phyloP scores from a whole-genome alignment of 2,113 vertebrate genomes.

The Crotalus horridus region DNA sequence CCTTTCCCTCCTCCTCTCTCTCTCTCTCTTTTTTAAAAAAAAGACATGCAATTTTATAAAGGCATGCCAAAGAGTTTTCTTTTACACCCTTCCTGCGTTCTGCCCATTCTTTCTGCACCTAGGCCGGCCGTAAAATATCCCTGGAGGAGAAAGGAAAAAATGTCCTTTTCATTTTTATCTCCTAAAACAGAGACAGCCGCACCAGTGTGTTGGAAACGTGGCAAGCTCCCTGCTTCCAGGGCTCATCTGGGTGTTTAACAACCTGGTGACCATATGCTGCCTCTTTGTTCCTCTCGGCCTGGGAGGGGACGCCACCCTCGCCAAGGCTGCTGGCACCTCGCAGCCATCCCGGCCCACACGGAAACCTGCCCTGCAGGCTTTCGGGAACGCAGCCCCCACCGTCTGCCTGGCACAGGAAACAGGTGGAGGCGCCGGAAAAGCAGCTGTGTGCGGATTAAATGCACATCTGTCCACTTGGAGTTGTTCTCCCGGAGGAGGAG shows the following conservation, averaged over 20 bases:
- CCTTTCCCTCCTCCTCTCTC: not conserved
- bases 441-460: not conserved
- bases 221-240: not conserved
- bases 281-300: too few species aligned
- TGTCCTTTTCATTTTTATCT: too few species aligned
- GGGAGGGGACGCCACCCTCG: too few species aligned
- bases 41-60: not conserved
- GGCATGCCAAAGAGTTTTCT: not conserved
- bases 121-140: not conserved
- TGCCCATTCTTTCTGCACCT: not conserved
- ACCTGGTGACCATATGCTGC: not conserved
- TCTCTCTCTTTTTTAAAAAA: too few species aligned
- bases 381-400: accelerated
- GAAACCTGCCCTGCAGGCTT: not conserved
- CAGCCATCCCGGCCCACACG: not conserved
- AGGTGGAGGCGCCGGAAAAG: not conserved
- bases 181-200: not conserved
- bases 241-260: not conserved
- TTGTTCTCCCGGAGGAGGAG: not conserved
- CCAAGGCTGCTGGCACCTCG: not conserved
- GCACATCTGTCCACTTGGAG: not conserved
- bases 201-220: not conserved
- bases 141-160: not conserved
- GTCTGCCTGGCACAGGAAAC: not conserved
- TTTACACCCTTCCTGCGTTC: not conserved